phyloP scores from a whole-genome alignment of 1,140 invertebrate species.

The Scaptodrosophila lebanonensis region DNA sequence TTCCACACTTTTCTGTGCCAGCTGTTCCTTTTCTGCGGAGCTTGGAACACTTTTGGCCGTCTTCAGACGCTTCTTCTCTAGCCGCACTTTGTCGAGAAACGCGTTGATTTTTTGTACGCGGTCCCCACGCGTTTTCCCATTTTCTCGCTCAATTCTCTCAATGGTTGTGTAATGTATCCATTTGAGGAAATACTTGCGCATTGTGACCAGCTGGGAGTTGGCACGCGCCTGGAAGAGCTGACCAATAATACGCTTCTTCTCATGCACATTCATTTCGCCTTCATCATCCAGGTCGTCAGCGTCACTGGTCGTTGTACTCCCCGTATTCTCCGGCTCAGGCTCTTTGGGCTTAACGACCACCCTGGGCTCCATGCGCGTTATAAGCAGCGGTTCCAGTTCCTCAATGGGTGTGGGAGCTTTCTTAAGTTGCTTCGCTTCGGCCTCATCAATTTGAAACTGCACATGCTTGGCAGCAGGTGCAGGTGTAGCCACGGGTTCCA shows the following conservation, averaged over 20 bases:
- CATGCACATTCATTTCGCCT: constrained; percentile 17
- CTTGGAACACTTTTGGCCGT: constrained; percentile 1
- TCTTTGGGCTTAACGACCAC: constrained; percentile 43
- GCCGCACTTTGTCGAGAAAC: constrained; percentile 75
- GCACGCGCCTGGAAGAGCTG: constrained; percentile 51
- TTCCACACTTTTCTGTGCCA: constrained; percentile 27
- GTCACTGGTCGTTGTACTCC: constrained; percentile 17
- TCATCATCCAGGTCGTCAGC: constrained; percentile 6
- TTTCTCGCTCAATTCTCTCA: constrained; percentile 60
- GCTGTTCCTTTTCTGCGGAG: constrained; percentile 7
- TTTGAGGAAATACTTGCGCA: constrained; percentile 74
- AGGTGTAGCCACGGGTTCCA: no score
- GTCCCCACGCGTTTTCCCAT: constrained; percentile 24
- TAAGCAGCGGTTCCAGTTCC: constrained; percentile 34
- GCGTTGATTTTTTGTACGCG: constrained; percentile 71
- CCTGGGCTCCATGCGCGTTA: constrained; percentile 54
- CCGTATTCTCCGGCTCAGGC: background rate
- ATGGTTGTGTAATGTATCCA: constrained; percentile 75
- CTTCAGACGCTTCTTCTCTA: constrained; percentile 60
- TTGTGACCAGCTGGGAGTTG: constrained; percentile 32
- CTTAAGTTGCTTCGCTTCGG: constrained; percentile 11
- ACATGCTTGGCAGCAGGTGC: constrained; percentile 28
- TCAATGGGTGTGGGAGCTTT: constrained; percentile 14
- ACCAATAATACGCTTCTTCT: constrained; percentile 64
- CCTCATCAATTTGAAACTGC: constrained; percentile 40